A percentile compares a stretch with the other conserved stretches of the same genome.
Evolutionary conservation across 2,888 invertebrate species (phyloP).

Genomic region (Heteropelma amictum): DNA sequence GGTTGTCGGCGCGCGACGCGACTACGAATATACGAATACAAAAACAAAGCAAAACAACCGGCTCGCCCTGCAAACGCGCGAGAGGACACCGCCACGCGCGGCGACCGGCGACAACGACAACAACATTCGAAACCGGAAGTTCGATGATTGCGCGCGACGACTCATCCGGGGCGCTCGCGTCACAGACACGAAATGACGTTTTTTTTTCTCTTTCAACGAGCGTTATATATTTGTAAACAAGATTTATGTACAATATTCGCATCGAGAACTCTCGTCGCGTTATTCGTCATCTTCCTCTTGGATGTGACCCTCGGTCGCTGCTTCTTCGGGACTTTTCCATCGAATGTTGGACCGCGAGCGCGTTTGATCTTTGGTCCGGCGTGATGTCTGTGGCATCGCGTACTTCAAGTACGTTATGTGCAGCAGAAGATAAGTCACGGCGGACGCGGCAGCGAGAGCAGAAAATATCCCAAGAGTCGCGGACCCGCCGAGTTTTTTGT

Average conservation of each 20-base stretch:
- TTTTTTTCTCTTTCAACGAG: neutral
- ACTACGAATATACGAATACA: no score
- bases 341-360: slow-evolving; percentile 46
- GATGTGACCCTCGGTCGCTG: slow-evolving; percentile 58
- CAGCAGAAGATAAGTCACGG: slow-evolving; percentile 77
- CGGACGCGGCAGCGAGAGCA: slow-evolving; percentile 75
- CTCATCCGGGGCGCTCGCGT: neutral
- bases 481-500: slow-evolving; percentile 82
- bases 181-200: neutral
- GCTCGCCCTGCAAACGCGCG: no score
- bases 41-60: no score
- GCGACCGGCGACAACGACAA: no score
- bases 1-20: no score
- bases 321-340: slow-evolving; percentile 71
- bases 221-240: neutral
- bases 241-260: neutral
- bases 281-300: slow-evolving; percentile 44
- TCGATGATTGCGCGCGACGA: neutral
- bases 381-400: slow-evolving; percentile 65
- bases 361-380: neutral
- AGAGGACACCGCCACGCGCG: no score
- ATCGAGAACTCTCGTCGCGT: neutral
- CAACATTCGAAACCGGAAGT: neutral
- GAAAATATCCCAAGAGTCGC: slow-evolving; percentile 80
- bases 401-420: slow-evolving; percentile 75